A percentile compares a stretch with the other conserved stretches of the same genome.
phyloP scores from a whole-genome alignment of 2,888 invertebrate genomes.

The Merodon equestris region DNA sequence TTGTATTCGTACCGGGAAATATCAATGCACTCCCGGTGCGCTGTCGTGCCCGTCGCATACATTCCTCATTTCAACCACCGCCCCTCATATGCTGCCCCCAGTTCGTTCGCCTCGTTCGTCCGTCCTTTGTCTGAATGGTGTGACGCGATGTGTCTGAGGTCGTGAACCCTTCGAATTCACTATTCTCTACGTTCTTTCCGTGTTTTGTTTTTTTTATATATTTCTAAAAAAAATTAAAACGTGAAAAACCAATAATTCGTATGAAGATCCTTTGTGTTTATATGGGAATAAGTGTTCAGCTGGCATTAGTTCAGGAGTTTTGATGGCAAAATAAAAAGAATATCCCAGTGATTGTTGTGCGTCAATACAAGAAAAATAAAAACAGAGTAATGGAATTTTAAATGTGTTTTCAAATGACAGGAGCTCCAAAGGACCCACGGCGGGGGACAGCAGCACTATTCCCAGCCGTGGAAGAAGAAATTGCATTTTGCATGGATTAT shows the following conservation, averaged over 20 bases:
- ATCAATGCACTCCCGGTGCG: conserved; percentile 41
- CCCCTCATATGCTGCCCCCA: conserved; percentile 4
- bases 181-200: conserved; percentile 46
- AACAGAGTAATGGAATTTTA: conserved; percentile 8
- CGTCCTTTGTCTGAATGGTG: too few relatives aligned
- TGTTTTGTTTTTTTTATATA: conserved; percentile 27
- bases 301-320: conserved; percentile 58
- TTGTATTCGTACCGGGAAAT: conserved; percentile 35
- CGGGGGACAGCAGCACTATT: not conserved
- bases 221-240: conserved; percentile 11
- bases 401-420: not conserved
- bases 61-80: conserved; percentile 26
- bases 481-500: conserved; percentile 54
- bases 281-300: conserved; percentile 6
- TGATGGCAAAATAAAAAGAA: conserved; percentile 54
- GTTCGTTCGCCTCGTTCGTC: conserved; percentile 21
- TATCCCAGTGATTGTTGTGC: conserved; percentile 51
- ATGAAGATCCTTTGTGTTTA: conserved; percentile 57
- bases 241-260: conserved; percentile 11
- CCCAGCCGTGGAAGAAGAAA: not conserved
- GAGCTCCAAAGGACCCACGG: conserved; percentile 12
- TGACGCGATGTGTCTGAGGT: conserved; percentile 72
- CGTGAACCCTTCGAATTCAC: conserved; percentile 70
- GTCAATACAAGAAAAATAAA: conserved; percentile 16
- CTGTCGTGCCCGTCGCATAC: conserved; percentile 43